Base-by-base conservation (phyloP, 1,140 invertebrate genomes). In the Listronotus bonariensis region DNA sequence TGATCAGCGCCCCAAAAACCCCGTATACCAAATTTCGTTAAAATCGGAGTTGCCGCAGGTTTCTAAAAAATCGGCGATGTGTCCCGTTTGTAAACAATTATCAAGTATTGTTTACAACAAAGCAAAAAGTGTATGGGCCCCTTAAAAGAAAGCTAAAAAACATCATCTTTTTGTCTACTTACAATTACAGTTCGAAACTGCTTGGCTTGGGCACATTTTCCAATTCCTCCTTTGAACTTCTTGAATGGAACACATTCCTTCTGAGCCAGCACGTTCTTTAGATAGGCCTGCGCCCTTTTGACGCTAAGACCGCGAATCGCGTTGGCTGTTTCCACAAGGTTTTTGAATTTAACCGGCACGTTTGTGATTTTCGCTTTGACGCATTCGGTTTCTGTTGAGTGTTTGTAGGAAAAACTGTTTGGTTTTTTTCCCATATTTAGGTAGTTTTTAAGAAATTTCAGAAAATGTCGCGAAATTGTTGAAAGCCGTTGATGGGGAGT, bases 181-280 rank as follows among this genome's bases (percentile, higher is more conserved):
- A 74, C 72, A 41, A 62, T 62, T 5, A 53, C 53, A 9, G 64
- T 67, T 42, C 59, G 58, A 51, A 71, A 75, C 49, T 72, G 65
- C 54, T 74, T 75, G 6, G 72, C 71, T 71, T 80, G 72, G 8
- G 69, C 64, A 15, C 68, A 72, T 42, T 60, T 66, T 17, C 74
- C 74, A 15, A 75, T 55, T 45, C 72, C 72, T 14, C 72, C 56
- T 52, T 68, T 71, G 42, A 67, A 73, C 56, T 61, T 70, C 43
- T 46, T 68, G 46, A 75, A 73, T 3, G 74, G 69, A 4, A 74
- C 68, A 34, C 74, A 75, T 65, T 74, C 72, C 41, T 68, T 71
- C 5, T 69, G 65, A 18, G 38, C 59, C 3, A 69, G 20, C 0
- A 74, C 68, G 41, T 74, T 72, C 51, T 69, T 71, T 36, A 74